A percentile compares a stretch with the other conserved stretches of the same genome.
These are phyloP conservation scores for Ursus arctos DNA, from an alignment of 2,113 vertebrate species.

Conservation along the genomic window DNA sequence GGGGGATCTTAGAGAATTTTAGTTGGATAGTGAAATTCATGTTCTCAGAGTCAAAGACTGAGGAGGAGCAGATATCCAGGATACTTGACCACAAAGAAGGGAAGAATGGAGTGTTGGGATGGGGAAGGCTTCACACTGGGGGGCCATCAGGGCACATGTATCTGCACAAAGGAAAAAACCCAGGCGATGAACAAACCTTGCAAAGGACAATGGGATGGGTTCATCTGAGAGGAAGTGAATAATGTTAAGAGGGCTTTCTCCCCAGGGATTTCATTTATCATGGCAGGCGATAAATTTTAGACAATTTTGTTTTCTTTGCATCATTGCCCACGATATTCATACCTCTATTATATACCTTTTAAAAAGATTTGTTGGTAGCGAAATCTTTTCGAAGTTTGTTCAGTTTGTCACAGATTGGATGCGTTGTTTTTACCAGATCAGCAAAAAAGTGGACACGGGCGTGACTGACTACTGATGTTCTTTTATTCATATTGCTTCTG, in stretches of 20 bases:
- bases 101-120: neutral
- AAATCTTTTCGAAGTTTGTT: neutral
- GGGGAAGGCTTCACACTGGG: neutral
- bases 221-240: neutral
- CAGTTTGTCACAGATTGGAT: neutral
- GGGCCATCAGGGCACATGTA: neutral
- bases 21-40: neutral
- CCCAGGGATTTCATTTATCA: neutral
- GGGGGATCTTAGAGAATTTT: neutral
- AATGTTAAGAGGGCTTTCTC: neutral
- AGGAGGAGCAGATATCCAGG: neutral
- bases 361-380: neutral
- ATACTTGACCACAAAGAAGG: neutral
- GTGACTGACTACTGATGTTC: neutral
- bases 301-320: neutral
- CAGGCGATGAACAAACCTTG: neutral
- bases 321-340: neutral
- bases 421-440: neutral
- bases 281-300: neutral
- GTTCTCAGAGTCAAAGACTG: neutral
- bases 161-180: neutral
- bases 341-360: neutral
- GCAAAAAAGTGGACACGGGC: neutral
- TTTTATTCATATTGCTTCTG: neutral
- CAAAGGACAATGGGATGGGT: neutral